Evolutionary conservation across 2,888 invertebrate species (phyloP), one percentile per base, ranked within the genome.

Genomic region (Drosophila tanythrix): DNA sequence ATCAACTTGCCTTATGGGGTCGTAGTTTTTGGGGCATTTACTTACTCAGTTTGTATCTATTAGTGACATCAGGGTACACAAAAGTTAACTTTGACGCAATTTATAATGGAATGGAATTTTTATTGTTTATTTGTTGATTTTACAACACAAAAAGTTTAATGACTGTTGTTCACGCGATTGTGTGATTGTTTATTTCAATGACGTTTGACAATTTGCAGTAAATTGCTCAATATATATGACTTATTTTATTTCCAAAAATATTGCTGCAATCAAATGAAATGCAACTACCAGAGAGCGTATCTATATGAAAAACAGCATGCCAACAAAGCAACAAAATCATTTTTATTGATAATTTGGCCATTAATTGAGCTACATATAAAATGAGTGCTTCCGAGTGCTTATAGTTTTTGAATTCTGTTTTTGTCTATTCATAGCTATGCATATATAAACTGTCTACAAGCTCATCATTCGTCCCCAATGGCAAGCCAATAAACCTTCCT

Each of bases 91-190:
- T 15, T 53, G n/a, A 38, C 55, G 68, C 73, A 75, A 79, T 77
- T 79, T 75, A 76, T 78, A 25, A 4, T 46, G 25, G 5, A 21
- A 4, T 15, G 15, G 7, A 4, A 15, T 25, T 46, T 15, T 21
- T 21, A 21, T 21, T 15, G 4, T 25, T 8, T 25, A 46, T 77
- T 82, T 79, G 82, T 82, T 85, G 83, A 83, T 81, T 82, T 79
- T 84, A 82, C 79, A 75, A 84, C 79, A 79, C 83, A 81, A 86
- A 82, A 81, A 75, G 78, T 70, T 81, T 86, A 79, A 75, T 74
- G 76, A 72, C 78, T 75, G 72, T 77, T 76, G 81, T 79, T 81
- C 66, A 63, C 64, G 59, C 68, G 50, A 51, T 57, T 33, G 11
- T 76, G 63, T 67, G 68, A 43, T 60, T 67, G 57, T 80, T 79